Conservation (phyloP, 1,140 invertebrate genomes). For the Elymnias hypermnestra region DNA sequence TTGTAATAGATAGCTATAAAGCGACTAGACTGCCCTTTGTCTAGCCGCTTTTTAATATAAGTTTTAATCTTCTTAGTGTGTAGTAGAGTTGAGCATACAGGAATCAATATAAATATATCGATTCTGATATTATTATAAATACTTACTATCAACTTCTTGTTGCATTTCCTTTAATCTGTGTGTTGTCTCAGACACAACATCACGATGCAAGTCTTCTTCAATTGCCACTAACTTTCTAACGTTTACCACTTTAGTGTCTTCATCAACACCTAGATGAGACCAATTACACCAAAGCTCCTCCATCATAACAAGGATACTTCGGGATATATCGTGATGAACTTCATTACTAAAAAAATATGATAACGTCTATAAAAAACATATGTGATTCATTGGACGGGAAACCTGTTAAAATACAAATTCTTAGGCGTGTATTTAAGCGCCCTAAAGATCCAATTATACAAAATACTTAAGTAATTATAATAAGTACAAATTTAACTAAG, state of each 20-base stretch:
- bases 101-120: too few relatives aligned
- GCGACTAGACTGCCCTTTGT: too few relatives aligned
- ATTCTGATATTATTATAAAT: too few relatives aligned
- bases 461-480: neutral
- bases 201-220: constrained; percentile 59
- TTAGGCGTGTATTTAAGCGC: too few relatives aligned
- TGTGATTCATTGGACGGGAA: neutral
- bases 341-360: constrained; percentile 44
- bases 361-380: too few relatives aligned
- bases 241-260: constrained; percentile 47
- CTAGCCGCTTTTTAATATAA: too few relatives aligned
- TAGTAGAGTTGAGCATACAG: too few relatives aligned
- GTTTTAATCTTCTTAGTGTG: too few relatives aligned
- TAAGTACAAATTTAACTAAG: neutral
- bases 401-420: too few relatives aligned
- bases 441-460: neutral
- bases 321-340: constrained; percentile 46
- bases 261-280: constrained; percentile 61
- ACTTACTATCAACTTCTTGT: constrained; percentile 57
- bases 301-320: constrained; percentile 55
- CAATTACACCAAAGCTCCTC: constrained; percentile 62
- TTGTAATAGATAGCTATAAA: too few relatives aligned
- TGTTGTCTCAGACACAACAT: constrained; percentile 58
- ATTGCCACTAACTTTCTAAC: constrained; percentile 53
- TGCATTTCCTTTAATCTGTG: constrained; percentile 54